phyloP scores from a whole-genome alignment of 2,888 invertebrate genomes.

The Bhutanitis thaidina region DNA sequence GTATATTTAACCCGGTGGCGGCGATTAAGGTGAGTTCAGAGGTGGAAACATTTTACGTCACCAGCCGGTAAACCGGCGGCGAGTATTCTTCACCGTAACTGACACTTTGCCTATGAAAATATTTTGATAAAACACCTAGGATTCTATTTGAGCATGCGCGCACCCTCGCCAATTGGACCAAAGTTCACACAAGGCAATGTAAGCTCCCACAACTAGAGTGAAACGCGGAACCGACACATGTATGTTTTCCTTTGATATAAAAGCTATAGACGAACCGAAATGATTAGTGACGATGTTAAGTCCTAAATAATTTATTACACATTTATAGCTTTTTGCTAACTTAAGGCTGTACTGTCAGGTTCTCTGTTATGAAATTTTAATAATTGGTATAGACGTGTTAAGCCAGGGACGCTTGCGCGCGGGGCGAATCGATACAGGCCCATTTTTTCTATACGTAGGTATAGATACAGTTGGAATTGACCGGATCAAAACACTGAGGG shows the following conservation, averaged over 20 bases:
- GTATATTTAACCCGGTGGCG: slow-evolving; percentile 37
- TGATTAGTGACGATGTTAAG: neutral
- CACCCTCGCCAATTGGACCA: slow-evolving; percentile 58
- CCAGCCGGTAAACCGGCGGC: slow-evolving; percentile 63
- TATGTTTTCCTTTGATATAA: slow-evolving; percentile 23
- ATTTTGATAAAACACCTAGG: slow-evolving; percentile 44
- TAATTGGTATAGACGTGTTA: slow-evolving; percentile 6
- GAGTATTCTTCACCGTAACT: slow-evolving; percentile 57
- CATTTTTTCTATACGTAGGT: slow-evolving; percentile 21
- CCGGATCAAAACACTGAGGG: slow-evolving; percentile 7
- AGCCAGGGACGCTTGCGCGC: slow-evolving; percentile 65
- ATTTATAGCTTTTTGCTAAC: neutral
- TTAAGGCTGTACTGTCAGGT: neutral
- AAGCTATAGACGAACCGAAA: neutral
- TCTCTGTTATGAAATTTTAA: neutral
- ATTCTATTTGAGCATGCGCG: slow-evolving; percentile 58
- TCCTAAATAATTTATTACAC: slow-evolving; percentile 9
- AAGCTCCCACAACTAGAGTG: slow-evolving; percentile 31
- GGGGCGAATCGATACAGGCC: slow-evolving; percentile 54
- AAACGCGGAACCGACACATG: slow-evolving; percentile 34
- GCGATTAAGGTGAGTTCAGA: slow-evolving; percentile 34
- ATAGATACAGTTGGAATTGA: slow-evolving; percentile 16
- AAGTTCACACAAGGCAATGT: slow-evolving; percentile 43
- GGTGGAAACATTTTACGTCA: slow-evolving; percentile 41
- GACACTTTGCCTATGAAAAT: slow-evolving; percentile 46